phyloP scores from a whole-genome alignment of 2,888 invertebrate species.

The Erebia palarica region DNA sequence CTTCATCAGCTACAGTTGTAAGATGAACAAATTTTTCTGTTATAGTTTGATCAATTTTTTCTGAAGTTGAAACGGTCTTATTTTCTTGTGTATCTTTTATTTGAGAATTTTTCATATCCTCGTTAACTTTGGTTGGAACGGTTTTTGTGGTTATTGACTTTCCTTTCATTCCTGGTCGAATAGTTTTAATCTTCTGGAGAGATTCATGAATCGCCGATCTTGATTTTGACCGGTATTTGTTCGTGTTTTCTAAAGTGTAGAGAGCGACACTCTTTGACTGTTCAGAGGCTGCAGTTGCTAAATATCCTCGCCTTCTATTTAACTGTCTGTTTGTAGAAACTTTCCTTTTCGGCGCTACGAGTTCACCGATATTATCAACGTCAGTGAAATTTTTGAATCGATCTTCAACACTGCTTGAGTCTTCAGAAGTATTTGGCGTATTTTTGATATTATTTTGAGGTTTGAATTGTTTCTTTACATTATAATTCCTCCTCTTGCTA shows the following conservation, averaged over 20 bases:
- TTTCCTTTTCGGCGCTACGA: background rate
- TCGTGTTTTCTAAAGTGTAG: background rate
- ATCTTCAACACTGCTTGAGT: conserved; percentile 5
- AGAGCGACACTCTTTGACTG: background rate
- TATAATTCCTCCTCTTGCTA: background rate
- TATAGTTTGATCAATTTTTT: background rate
- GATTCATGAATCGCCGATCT: conserved; percentile 12
- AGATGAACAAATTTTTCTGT: background rate
- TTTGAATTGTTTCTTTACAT: background rate
- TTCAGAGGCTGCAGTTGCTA: conserved; percentile 14
- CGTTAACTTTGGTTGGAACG: background rate
- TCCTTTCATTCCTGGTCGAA: conserved; percentile 1
- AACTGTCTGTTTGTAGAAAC: background rate
- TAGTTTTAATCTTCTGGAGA: conserved; percentile 6
- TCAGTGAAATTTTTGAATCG: conserved; percentile 8
- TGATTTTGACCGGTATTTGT: background rate
- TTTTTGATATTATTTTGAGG: conserved; percentile 7
- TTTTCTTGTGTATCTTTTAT: background rate
- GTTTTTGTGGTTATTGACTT: background rate
- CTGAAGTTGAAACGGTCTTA: background rate
- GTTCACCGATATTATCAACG: conserved; percentile 1
- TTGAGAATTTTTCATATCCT: background rate
- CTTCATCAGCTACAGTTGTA: background rate
- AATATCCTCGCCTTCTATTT: conserved; percentile 6
- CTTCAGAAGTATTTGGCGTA: background rate